A percentile compares a stretch with the other conserved stretches of the same genome.
Conservation (phyloP, 2,113 vertebrate genomes). For the Crotalus tigris region DNA sequence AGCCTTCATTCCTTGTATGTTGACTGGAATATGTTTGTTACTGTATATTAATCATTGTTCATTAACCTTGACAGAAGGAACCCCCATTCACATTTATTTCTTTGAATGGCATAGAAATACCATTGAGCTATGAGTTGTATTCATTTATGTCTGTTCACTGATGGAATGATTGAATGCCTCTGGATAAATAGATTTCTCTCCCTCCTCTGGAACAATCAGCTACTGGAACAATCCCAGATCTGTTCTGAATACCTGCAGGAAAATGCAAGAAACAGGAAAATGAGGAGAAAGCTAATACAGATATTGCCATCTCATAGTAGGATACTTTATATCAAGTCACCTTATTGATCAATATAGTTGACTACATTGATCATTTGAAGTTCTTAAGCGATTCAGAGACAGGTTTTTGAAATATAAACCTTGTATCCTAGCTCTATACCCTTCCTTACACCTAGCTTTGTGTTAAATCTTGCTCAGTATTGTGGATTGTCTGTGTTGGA, state of each 20-base stretch:
- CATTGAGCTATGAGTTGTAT: background rate
- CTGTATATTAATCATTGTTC: background rate
- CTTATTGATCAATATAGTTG: background rate
- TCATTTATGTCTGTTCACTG: background rate
- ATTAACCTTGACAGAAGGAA: background rate
- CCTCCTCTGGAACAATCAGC: background rate
- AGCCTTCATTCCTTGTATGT: background rate
- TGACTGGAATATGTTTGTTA: background rate
- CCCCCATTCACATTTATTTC: background rate
- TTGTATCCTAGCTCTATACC: background rate
- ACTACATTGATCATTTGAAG: background rate
- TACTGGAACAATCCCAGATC: background rate
- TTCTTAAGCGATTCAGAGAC: background rate
- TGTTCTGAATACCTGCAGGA: background rate
- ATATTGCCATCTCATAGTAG: background rate
- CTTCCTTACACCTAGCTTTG: background rate
- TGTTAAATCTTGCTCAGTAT: background rate
- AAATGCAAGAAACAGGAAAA: background rate
- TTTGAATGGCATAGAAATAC: background rate
- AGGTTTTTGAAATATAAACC: background rate
- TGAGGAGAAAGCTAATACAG: background rate
- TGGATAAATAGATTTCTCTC: background rate
- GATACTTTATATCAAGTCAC: background rate
- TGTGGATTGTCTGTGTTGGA: background rate
- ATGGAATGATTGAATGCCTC: background rate